Evolutionary conservation across 2,888 invertebrate genomes (phyloP).

Genomic region (Acleris cristana): DNA sequence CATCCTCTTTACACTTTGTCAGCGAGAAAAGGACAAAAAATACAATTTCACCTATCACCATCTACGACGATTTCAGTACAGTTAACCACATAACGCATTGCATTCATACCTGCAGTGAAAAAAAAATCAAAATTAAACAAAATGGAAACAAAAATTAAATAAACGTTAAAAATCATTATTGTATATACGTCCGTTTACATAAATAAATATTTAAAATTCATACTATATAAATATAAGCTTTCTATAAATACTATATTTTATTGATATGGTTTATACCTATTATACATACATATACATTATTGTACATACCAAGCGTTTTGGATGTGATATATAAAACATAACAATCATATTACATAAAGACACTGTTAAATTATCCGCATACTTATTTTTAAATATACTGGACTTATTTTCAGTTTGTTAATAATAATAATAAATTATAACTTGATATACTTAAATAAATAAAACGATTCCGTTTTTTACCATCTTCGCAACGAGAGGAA

Average conservation of each 20-base stretch:
- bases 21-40: slow-evolving; percentile 39
- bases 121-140: slow-evolving; percentile 53
- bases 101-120: slow-evolving; percentile 77
- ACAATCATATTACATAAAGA: neutral
- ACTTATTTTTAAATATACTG: too few relatives aligned
- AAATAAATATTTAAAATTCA: slow-evolving; percentile 19
- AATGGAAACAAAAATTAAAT: slow-evolving; percentile 43
- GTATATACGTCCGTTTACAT: slow-evolving; percentile 41
- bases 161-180: slow-evolving; percentile 31
- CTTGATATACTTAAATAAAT: too few relatives aligned
- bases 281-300: slow-evolving; percentile 38
- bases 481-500: too few relatives aligned
- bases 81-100: slow-evolving; percentile 80
- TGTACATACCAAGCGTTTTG: slow-evolving; percentile 37
- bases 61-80: slow-evolving; percentile 50
- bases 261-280: slow-evolving; percentile 44
- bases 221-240: slow-evolving; percentile 22
- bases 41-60: slow-evolving; percentile 64
- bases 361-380: too few relatives aligned
- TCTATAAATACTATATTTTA: slow-evolving; percentile 35
- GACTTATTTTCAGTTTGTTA: too few relatives aligned
- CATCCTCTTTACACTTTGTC: slow-evolving; percentile 13
- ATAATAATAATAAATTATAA: too few relatives aligned
- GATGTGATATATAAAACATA: slow-evolving; percentile 20
- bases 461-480: too few relatives aligned